Evolutionary conservation across 2,113 vertebrate species (phyloP).

Genomic region (Anas platyrhynchos): DNA sequence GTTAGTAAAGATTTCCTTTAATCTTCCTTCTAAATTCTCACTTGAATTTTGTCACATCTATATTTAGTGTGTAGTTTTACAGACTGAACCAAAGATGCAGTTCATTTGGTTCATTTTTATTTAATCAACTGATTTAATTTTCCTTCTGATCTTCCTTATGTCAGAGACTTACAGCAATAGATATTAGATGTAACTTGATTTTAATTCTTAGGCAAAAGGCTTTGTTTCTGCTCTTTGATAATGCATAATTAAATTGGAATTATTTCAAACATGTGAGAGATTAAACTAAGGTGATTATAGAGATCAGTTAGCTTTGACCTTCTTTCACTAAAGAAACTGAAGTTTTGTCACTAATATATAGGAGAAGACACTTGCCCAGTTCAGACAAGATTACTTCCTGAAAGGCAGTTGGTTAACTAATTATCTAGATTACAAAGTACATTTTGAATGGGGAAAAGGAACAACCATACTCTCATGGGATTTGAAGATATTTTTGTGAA

Average conservation of each 20-base stretch:
- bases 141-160: neutral
- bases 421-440: neutral
- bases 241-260: neutral
- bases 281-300: neutral
- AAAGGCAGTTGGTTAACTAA: neutral
- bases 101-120: neutral
- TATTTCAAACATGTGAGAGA: too few relatives aligned
- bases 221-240: neutral
- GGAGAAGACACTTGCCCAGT: neutral
- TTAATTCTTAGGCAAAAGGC: neutral
- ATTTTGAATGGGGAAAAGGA: neutral
- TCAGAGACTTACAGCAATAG: too few relatives aligned
- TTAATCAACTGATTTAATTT: slow-evolving; percentile 17
- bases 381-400: slow-evolving; percentile 52
- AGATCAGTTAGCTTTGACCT: neutral
- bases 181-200: neutral
- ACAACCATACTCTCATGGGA: neutral
- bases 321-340: neutral
- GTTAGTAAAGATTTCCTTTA: neutral
- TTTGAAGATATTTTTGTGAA: slow-evolving; percentile 8
- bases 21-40: neutral
- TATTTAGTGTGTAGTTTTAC: neutral
- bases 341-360: neutral
- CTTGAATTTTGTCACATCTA: neutral
- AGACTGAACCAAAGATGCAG: neutral